Evolutionary conservation across 1,140 invertebrate genomes (phyloP).

Genomic region (Halotydeus destructor): DNA sequence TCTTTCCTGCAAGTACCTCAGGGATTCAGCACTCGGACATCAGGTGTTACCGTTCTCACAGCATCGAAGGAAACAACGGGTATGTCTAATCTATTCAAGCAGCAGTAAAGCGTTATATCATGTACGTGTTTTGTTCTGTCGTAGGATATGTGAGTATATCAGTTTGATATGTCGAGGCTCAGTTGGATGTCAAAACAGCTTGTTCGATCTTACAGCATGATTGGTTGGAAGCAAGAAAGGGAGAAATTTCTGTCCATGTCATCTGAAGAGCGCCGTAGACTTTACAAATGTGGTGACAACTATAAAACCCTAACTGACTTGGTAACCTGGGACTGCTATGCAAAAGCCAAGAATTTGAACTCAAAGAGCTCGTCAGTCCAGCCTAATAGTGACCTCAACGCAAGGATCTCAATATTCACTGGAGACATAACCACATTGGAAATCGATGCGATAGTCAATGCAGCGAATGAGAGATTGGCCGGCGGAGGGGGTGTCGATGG

Average conservation of each 20-base stretch:
- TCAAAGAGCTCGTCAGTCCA: not conserved
- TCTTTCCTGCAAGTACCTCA: too few species aligned
- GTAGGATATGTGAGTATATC: too few species aligned
- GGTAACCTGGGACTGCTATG: constrained; percentile 31
- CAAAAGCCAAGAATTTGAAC: not conserved
- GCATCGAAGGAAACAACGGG: too few species aligned
- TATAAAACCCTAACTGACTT: constrained; percentile 30
- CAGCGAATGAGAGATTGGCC: constrained; percentile 51
- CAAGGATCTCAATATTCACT: constrained; percentile 21
- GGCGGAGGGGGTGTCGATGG: constrained; percentile 39
- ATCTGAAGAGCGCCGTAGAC: constrained; percentile 31
- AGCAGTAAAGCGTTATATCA: too few species aligned
- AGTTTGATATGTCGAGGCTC: too few species aligned
- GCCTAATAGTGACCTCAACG: constrained; percentile 16
- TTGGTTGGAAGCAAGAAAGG: not conserved
- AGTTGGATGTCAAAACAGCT: too few species aligned
- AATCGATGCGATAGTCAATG: constrained; percentile 79
- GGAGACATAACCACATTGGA: constrained; percentile 72
- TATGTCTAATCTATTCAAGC: too few species aligned
- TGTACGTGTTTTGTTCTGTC: too few species aligned
- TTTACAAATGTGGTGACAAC: constrained; percentile 28
- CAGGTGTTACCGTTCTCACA: too few species aligned
- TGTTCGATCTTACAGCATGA: too few species aligned
- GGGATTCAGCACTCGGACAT: too few species aligned
- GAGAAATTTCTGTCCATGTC: constrained; percentile 32